Evolutionary conservation across 2,797 vertebrate species (phyloP).

Genomic region (Parotocinclus haroldoi): DNA sequence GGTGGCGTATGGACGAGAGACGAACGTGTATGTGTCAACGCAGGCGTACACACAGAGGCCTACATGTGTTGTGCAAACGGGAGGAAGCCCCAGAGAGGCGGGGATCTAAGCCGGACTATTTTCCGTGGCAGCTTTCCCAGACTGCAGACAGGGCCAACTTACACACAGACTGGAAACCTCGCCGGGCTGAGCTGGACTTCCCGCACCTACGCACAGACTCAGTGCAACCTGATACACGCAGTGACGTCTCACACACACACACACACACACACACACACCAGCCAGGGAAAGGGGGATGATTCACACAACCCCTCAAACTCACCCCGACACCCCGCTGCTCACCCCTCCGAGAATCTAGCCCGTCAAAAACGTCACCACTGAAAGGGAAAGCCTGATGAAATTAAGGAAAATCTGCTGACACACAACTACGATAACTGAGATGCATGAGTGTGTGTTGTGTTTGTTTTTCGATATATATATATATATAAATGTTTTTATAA

Average conservation of each 20-base stretch:
- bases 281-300: slow-evolving; percentile 33
- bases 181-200: slow-evolving; percentile 12
- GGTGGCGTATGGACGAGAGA: neutral
- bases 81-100: neutral
- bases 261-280: slow-evolving; percentile 1
- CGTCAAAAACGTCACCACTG: too few species aligned
- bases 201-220: neutral
- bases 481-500: too few species aligned
- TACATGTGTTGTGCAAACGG: neutral
- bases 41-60: too few species aligned
- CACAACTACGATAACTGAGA: too few species aligned
- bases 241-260: slow-evolving; percentile 11
- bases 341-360: too few species aligned
- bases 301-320: slow-evolving; percentile 21
- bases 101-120: neutral
- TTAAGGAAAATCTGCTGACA: too few species aligned
- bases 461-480: too few species aligned
- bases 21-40: neutral
- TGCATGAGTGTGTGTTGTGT: too few species aligned
- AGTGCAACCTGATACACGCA: slow-evolving; percentile 15
- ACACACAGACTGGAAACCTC: slow-evolving; percentile 11
- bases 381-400: too few species aligned
- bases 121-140: slow-evolving; percentile 34
- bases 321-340: neutral
- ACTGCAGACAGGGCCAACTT: slow-evolving; percentile 1